phyloP scores from a whole-genome alignment of 2,888 invertebrate species.

The Drosophila rubida region DNA sequence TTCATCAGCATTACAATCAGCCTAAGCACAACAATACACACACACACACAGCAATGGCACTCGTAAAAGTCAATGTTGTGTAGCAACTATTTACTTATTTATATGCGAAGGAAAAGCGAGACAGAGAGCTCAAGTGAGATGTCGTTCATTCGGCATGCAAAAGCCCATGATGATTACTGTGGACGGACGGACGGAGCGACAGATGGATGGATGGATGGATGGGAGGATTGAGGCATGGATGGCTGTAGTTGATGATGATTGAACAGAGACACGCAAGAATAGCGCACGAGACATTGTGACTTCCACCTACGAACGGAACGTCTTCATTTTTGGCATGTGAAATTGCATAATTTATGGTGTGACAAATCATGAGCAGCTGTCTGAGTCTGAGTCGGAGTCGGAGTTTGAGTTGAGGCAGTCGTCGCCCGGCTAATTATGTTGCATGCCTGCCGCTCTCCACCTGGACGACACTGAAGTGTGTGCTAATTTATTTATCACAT shows the following conservation, averaged over 20 bases:
- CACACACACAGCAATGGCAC: slow-evolving; percentile 9
- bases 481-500: slow-evolving; percentile 53
- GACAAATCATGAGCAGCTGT: slow-evolving; percentile 71
- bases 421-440: slow-evolving; percentile 60
- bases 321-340: slow-evolving; percentile 75
- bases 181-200: slow-evolving; percentile 10
- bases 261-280: slow-evolving; percentile 73
- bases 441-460: slow-evolving; percentile 41
- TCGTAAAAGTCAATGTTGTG: slow-evolving; percentile 70
- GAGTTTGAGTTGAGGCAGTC: slow-evolving; percentile 24
- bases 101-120: slow-evolving; percentile 39
- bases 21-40: slow-evolving; percentile 51
- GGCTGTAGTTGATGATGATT: slow-evolving; percentile 68
- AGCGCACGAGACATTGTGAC: slow-evolving; percentile 26
- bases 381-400: not conserved
- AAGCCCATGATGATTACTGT: slow-evolving; percentile 39
- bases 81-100: slow-evolving; percentile 72
- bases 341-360: slow-evolving; percentile 80
- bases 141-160: slow-evolving; percentile 66
- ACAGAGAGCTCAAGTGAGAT: slow-evolving; percentile 35
- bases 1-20: slow-evolving; percentile 77
- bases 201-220: slow-evolving; percentile 20
- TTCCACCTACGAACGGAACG: slow-evolving; percentile 38
- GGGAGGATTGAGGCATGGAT: slow-evolving; percentile 8
- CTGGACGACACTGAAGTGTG: slow-evolving; percentile 50